Conservation (phyloP, 2,113 vertebrate species). For the Bubo blakistoni region DNA sequence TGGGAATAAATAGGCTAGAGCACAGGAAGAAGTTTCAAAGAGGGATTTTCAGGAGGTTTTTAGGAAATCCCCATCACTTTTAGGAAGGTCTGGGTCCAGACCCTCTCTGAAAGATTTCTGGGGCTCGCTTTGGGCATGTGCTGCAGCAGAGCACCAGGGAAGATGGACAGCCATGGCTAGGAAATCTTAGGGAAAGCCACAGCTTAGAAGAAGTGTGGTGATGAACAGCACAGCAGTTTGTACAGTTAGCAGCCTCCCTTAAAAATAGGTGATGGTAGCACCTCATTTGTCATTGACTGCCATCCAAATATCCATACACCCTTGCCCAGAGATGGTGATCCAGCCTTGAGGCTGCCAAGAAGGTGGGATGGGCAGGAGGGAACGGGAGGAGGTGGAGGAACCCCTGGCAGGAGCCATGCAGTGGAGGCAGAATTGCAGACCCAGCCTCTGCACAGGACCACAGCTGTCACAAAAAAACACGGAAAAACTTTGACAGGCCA, state of each 20-base stretch:
- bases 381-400: neutral
- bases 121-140: neutral
- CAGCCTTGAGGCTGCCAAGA: neutral
- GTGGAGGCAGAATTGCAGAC: neutral
- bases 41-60: neutral
- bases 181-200: neutral
- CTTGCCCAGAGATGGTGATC: neutral
- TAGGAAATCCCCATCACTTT: neutral
- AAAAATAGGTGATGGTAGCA: neutral
- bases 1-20: neutral
- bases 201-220: rapidly evolving
- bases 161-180: rapidly evolving
- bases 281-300: neutral
- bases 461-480: neutral
- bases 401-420: neutral
- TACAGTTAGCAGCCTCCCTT: neutral
- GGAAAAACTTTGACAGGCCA: neutral
- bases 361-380: neutral
- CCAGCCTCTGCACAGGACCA: neutral
- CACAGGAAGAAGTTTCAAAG: neutral
- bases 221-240: neutral
- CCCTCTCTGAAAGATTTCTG: neutral
- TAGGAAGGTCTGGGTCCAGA: neutral
- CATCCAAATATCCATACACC: neutral
- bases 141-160: neutral